Conservation (phyloP, 2,888 invertebrate species). For the Brachyptera risi region DNA sequence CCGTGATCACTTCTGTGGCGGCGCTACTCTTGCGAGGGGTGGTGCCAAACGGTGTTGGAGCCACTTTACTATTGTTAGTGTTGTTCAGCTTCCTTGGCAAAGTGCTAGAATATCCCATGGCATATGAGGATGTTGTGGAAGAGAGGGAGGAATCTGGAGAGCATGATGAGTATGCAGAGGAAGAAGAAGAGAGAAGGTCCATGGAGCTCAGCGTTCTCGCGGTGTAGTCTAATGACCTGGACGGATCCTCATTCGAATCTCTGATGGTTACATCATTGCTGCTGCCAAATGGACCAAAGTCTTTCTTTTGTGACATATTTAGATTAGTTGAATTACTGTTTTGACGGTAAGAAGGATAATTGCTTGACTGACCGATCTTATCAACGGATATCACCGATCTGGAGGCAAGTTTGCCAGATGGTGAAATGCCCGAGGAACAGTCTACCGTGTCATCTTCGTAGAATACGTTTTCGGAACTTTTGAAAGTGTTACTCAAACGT, state of each 20-base stretch:
- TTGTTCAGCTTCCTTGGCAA: slow-evolving; percentile 35
- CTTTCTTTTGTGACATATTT: background rate
- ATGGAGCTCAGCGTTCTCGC: slow-evolving; percentile 41
- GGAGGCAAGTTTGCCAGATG: slow-evolving; percentile 30
- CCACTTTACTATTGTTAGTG: too few relatives aligned
- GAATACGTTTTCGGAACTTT: slow-evolving; percentile 45
- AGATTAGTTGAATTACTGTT: background rate
- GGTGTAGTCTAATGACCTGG: slow-evolving; percentile 30
- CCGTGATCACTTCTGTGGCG: background rate
- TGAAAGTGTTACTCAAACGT: slow-evolving; percentile 43
- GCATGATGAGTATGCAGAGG: slow-evolving; percentile 36
- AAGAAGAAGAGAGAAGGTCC: slow-evolving; percentile 36
- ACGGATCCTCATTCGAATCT: slow-evolving; percentile 16
- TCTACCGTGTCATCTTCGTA: slow-evolving; percentile 37
- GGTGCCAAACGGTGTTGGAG: background rate
- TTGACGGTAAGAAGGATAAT: background rate
- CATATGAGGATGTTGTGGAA: slow-evolving; percentile 34
- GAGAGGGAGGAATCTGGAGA: slow-evolving; percentile 36
- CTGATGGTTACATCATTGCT: slow-evolving; percentile 12
- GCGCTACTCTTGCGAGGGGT: background rate
- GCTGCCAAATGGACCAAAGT: slow-evolving; percentile 11
- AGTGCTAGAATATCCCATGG: slow-evolving; percentile 36
- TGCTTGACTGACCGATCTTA: background rate
- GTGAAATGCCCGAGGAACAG: slow-evolving; percentile 29
- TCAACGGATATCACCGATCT: slow-evolving; percentile 29